Conservation (phyloP, 2,113 vertebrate genomes). For the Cepphus grylle region DNA sequence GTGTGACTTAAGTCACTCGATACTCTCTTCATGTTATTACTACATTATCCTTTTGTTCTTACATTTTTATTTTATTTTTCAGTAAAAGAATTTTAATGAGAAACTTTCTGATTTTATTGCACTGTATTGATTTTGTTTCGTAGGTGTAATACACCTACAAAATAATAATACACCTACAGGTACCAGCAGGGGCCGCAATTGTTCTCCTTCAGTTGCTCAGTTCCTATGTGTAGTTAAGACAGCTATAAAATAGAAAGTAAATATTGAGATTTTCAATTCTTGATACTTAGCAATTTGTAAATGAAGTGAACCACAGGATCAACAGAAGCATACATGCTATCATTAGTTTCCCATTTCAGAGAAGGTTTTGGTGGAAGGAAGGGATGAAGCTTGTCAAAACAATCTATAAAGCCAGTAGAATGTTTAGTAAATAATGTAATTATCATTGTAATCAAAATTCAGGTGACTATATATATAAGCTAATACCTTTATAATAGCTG, state of each 20-base stretch:
- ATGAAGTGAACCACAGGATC: neutral
- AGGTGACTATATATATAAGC: neutral
- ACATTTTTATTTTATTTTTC: neutral
- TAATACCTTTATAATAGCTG: neutral
- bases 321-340: neutral
- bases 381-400: neutral
- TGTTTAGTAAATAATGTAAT: neutral
- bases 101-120: neutral
- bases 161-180: neutral
- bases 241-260: neutral
- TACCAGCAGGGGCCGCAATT: constrained; percentile 65
- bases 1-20: neutral
- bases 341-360: neutral
- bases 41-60: neutral
- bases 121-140: neutral
- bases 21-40: neutral
- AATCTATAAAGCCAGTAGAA: neutral
- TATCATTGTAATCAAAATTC: neutral
- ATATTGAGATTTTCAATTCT: neutral
- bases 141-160: neutral
- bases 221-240: neutral
- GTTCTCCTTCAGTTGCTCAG: constrained; percentile 1
- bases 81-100: neutral
- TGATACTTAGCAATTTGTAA: neutral
- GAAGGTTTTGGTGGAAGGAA: neutral